These are phyloP conservation scores for Carposina sasakii DNA, from an alignment of 1,140 invertebrate species.

Conservation along the genomic window DNA sequence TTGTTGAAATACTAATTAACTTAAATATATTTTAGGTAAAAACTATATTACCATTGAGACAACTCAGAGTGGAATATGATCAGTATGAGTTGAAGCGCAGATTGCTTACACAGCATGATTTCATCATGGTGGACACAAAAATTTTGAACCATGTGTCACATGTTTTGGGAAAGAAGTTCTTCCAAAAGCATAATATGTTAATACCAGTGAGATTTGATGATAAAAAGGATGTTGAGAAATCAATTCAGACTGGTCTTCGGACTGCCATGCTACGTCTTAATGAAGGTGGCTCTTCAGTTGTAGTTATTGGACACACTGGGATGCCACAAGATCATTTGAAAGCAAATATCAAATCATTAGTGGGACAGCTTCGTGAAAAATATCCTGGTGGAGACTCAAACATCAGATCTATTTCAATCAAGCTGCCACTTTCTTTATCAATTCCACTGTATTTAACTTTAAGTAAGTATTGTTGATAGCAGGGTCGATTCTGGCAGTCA, in stretches of 20 bases:
- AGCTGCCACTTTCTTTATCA: constrained; percentile 67
- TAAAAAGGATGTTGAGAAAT: constrained; percentile 72
- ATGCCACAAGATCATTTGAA: constrained; percentile 71
- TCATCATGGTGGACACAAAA: constrained; percentile 77
- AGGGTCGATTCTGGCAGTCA: too few species aligned
- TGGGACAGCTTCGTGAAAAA: constrained; percentile 65
- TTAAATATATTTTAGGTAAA: constrained; percentile 42
- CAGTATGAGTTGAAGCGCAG: constrained; percentile 78
- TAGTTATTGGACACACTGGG: constrained; percentile 73
- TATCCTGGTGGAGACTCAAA: constrained; percentile 79
- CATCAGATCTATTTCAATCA: constrained; percentile 74
- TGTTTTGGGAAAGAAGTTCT: constrained; percentile 76
- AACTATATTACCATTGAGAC: constrained; percentile 73
- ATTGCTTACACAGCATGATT: constrained; percentile 75
- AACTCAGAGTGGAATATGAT: constrained; percentile 77
- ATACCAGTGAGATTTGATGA: constrained; percentile 73
- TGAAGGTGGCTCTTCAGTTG: constrained; percentile 71
- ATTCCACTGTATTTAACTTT: constrained; percentile 77
- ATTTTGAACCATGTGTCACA: constrained; percentile 76
- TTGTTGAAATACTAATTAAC: not conserved
- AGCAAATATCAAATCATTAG: constrained; percentile 73
- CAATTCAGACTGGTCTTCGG: constrained; percentile 73
- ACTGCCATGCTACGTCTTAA: constrained; percentile 74
- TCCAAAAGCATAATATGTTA: constrained; percentile 75
- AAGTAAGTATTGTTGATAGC: constrained; percentile 77